Percentiles rank a stretch among this genome's conserved stretches.
These are phyloP conservation scores for Venturia canescens DNA, from an alignment of 1,140 invertebrate genomes.

Conservation along the genomic window DNA sequence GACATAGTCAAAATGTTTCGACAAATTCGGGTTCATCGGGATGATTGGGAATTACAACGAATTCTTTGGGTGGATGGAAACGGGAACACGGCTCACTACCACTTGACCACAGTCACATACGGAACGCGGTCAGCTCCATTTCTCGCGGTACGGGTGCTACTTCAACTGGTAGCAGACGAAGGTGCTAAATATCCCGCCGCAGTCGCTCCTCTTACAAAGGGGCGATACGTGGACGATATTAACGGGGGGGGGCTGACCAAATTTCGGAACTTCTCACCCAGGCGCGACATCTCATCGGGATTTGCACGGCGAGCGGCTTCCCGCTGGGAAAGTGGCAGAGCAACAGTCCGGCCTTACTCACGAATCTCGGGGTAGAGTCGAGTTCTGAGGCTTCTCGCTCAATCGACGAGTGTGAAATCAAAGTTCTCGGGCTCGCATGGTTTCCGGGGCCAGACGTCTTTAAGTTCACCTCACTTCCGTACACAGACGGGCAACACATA, in stretches of 20 bases:
- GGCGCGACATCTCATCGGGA: background rate
- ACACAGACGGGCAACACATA: background rate
- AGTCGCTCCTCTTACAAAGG: background rate
- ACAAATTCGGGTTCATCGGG: constrained; percentile 56
- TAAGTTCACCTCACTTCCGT: background rate
- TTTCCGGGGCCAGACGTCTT: background rate
- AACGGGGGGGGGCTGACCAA: constrained; percentile 31
- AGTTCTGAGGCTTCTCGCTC: background rate
- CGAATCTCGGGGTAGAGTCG: background rate
- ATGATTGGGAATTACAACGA: constrained; percentile 57
- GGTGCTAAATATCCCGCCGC: background rate
- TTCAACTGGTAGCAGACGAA: constrained; percentile 51
- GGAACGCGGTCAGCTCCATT: constrained; percentile 57
- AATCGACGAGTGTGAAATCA: background rate
- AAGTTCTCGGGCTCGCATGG: background rate
- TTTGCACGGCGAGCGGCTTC: constrained; percentile 11
- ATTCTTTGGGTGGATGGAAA: constrained; percentile 56
- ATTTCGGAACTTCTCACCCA: background rate
- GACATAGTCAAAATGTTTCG: constrained; percentile 67
- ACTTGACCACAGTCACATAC: constrained; percentile 41
- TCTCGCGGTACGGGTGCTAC: constrained; percentile 56
- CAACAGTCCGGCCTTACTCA: background rate
- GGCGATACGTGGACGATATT: constrained; percentile 33
- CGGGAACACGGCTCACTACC: constrained; percentile 1
- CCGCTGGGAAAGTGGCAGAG: background rate